Conservation (phyloP, 2,797 vertebrate genomes). For the Rhinogobio ventralis region DNA sequence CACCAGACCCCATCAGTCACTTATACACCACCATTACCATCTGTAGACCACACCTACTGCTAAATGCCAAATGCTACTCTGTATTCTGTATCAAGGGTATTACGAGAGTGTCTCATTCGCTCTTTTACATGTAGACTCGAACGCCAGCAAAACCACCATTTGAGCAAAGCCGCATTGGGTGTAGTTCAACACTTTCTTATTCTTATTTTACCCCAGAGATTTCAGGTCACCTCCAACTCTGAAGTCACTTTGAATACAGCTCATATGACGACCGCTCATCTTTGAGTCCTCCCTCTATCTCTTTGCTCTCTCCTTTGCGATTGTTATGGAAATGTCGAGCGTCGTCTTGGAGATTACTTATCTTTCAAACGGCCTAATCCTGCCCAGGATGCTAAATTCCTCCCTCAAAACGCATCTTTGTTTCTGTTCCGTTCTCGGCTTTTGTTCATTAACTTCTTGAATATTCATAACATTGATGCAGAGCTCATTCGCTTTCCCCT, state of each 20-base stretch:
- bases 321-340: constrained; percentile 60
- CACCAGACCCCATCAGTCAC: background rate
- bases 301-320: constrained; percentile 26
- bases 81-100: constrained; percentile 30
- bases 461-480: constrained; percentile 78
- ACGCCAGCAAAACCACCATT: background rate
- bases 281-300: constrained; percentile 33
- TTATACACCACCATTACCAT: constrained; percentile 3
- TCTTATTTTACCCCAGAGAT: constrained; percentile 32
- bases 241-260: constrained; percentile 45
- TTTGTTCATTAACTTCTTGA: constrained; percentile 63
- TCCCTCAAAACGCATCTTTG: constrained; percentile 60
- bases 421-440: constrained; percentile 55
- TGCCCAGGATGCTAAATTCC: constrained; percentile 44
- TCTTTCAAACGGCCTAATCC: constrained; percentile 56
- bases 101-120: background rate
- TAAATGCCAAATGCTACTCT: constrained; percentile 29
- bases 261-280: constrained; percentile 32
- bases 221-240: constrained; percentile 44
- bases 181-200: constrained; percentile 9
- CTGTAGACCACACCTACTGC: constrained; percentile 14
- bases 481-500: constrained; percentile 63
- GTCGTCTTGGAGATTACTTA: constrained; percentile 49
- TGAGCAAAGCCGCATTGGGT: background rate
- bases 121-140: background rate